Base-by-base conservation (phyloP, 2,888 invertebrate genomes). In the Nebria brevicollis region DNA sequence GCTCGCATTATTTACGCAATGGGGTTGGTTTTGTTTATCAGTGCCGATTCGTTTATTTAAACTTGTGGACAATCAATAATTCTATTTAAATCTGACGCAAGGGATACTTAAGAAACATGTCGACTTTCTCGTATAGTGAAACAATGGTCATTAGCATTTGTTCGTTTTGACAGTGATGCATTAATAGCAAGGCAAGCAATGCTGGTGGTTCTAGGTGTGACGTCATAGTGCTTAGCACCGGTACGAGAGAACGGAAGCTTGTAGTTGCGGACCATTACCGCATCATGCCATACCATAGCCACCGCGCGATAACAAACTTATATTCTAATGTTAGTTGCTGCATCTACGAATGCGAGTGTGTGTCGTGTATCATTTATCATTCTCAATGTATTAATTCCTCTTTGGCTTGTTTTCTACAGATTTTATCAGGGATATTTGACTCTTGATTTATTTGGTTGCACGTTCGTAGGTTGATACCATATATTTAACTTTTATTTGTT, bases 141-240 rank as follows among this genome's bases (percentile, higher is more conserved):
- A 54, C 54, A 54, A 54, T 54, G 10, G n/a, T 68, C 26, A 68
- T 68, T 68, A 68, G 68, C 68, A 68, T 68, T 25, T 68, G 68
- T 25, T 15, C 26, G 20, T 11, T 68, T 8, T 5, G 68, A 68
- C 68, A 68, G 68, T 68, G 68, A 68, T 68, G 26, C 68, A 68
- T 68, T 68, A 68, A 15, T 15, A 68, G 26, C 68, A 15, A 68
- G n/a, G 26, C 68, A 68, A 68, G 26, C 68, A 68, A 68, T 68
- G 68, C 13, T 68, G 68, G 68, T 68, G 68, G 68, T 26, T 25
- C 20, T 11, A 34, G 34, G 34, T 34, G 10, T 68, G 26, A 26
- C 54, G 54, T 54, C 54, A 54, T 13, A 54, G 54, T 54, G 54
- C 54, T 13, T 54, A 54, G 8, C 54, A 54, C 54, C 54, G 54